These are phyloP conservation scores for cattle (Bos taurus) DNA, from an alignment of 2,113 vertebrate genomes.

Conservation along the genomic window DNA sequence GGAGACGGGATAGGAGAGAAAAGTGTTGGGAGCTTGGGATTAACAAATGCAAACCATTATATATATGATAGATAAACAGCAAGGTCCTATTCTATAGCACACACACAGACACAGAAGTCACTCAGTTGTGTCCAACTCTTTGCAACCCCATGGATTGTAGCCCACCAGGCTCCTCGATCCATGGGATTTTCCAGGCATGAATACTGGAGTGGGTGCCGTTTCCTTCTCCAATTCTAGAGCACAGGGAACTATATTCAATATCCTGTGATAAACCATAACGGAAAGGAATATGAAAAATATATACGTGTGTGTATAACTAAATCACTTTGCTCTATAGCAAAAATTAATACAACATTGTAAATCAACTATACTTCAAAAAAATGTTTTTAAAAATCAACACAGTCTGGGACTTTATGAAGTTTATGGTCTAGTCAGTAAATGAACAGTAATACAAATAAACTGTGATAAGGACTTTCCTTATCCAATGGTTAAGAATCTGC, in stretches of 20 bases:
- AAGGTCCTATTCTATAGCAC: background rate
- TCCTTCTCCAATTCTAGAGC: background rate
- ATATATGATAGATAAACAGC: background rate
- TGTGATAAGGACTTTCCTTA: background rate
- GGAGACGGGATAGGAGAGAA: background rate
- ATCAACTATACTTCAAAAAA: background rate
- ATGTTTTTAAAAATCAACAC: background rate
- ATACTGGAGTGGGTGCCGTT: no score
- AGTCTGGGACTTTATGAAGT: background rate
- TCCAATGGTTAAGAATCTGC: background rate
- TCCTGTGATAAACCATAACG: background rate
- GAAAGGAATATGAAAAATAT: background rate
- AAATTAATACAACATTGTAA: background rate
- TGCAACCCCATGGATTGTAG: no score
- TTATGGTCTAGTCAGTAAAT: background rate
- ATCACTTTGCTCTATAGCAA: background rate
- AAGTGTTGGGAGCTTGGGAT: background rate
- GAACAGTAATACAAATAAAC: background rate
- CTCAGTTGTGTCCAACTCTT: no score
- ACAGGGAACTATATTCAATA: background rate
- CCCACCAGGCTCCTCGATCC: no score
- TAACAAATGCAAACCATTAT: background rate
- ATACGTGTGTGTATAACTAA: background rate
- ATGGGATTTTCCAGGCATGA: no score
- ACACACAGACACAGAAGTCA: no score